A percentile compares a stretch with the other conserved stretches of the same genome.
Evolutionary conservation across 2,113 vertebrate species (phyloP).

Genomic region (Sorex fumeus): DNA sequence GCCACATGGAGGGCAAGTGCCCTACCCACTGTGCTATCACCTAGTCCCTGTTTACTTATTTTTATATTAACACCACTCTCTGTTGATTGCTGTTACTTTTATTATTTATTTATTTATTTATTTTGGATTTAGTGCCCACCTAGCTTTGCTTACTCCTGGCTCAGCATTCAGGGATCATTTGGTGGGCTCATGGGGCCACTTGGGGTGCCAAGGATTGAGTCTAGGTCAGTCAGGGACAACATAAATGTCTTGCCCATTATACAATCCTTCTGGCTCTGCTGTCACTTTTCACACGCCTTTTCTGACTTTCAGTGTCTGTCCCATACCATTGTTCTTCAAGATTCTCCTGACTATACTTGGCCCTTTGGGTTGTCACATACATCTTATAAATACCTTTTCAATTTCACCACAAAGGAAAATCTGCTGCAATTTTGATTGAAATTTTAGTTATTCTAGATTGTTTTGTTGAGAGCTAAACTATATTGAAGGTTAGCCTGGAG

Average conservation of each 20-base stretch:
- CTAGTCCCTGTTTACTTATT: not conserved
- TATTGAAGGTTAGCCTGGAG: not conserved
- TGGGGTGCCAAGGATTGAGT: too few species aligned
- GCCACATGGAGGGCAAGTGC: too few species aligned
- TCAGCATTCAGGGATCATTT: too few species aligned
- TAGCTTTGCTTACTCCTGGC: too few species aligned
- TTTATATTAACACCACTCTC: not conserved
- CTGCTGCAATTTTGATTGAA: constrained; percentile 25
- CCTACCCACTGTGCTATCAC: too few species aligned
- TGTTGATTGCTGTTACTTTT: too few species aligned
- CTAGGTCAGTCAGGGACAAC: too few species aligned
- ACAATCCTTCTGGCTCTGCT: not conserved
- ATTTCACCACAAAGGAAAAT: not conserved
- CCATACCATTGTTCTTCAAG: not conserved
- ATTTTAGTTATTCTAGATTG: constrained; percentile 28
- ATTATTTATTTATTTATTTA: too few species aligned
- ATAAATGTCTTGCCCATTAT: too few species aligned
- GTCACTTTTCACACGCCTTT: not conserved
- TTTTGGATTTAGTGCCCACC: too few species aligned
- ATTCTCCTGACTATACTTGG: not conserved
- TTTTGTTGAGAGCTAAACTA: constrained; percentile 52
- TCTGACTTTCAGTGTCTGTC: not conserved
- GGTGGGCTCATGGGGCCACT: too few species aligned
- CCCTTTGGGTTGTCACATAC: constrained; percentile 25
- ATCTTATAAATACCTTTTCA: constrained; percentile 45